A percentile compares a stretch with the other conserved stretches of the same genome.
These are phyloP conservation scores for Cryptus armator DNA, from an alignment of 2,888 invertebrate genomes.

Conservation along the genomic window DNA sequence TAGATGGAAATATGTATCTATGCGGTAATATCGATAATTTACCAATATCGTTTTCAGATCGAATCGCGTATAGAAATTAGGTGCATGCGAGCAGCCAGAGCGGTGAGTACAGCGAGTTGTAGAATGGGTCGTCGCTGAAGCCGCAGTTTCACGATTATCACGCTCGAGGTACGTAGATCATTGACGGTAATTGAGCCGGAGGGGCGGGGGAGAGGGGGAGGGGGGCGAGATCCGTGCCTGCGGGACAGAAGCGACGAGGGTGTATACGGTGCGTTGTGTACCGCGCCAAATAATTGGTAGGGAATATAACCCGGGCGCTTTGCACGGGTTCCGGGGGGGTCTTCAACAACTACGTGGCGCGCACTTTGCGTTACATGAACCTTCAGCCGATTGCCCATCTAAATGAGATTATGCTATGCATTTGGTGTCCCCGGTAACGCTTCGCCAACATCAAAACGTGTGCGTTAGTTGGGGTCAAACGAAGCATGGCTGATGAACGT, in stretches of 20 bases:
- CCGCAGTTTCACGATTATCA: slow-evolving; percentile 68
- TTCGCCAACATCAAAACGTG: slow-evolving; percentile 30
- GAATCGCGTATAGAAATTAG: slow-evolving; percentile 13
- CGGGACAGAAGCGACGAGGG: slow-evolving; percentile 16
- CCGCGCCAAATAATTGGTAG: slow-evolving; percentile 60
- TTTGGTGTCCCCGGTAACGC: slow-evolving; percentile 34
- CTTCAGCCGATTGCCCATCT: slow-evolving; percentile 58
- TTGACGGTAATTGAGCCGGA: slow-evolving; percentile 61
- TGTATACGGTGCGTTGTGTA: slow-evolving; percentile 54
- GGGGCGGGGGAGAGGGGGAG: slow-evolving; percentile 57
- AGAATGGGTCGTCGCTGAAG: slow-evolving; percentile 38
- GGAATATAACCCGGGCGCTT: slow-evolving; percentile 48
- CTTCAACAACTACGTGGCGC: slow-evolving; percentile 46
- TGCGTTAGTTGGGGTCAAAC: slow-evolving; percentile 19
- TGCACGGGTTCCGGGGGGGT: slow-evolving; percentile 48
- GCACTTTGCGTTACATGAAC: slow-evolving; percentile 59
- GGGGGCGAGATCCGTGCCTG: slow-evolving; percentile 30
- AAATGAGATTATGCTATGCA: slow-evolving; percentile 58
- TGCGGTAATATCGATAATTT: slow-evolving; percentile 3
- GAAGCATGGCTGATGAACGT: background rate
- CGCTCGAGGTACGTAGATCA: slow-evolving; percentile 65
- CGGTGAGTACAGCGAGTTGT: slow-evolving; percentile 7
- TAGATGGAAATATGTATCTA: background rate
- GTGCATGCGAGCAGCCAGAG: slow-evolving; percentile 37
- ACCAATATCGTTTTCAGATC: slow-evolving; percentile 9